These are phyloP conservation scores for Epirrhoe alternata DNA, from an alignment of 2,888 invertebrate genomes.

Conservation along the genomic window DNA sequence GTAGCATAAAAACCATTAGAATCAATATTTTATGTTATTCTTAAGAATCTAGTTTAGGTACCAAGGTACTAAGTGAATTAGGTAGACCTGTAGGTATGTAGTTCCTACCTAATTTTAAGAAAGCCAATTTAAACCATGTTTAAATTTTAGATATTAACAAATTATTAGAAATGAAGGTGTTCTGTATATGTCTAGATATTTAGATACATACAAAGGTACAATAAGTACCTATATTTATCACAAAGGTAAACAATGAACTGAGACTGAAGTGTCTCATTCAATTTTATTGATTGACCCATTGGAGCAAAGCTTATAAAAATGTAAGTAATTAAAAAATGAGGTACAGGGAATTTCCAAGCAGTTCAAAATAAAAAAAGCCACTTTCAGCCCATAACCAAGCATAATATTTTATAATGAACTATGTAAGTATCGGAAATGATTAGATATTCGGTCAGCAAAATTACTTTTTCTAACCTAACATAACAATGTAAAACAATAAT, in stretches of 20 bases:
- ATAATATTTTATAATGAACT: conserved; percentile 54
- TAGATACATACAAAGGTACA: no score
- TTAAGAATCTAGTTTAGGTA: no score
- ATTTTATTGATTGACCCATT: conserved; percentile 54
- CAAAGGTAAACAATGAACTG: neutral
- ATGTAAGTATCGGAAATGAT: conserved; percentile 54
- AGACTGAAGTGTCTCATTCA: conserved; percentile 6
- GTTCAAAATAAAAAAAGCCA: conserved; percentile 75
- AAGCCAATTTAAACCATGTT: no score
- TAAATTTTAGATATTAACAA: neutral
- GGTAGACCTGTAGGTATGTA: no score
- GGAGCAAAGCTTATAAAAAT: conserved; percentile 49
- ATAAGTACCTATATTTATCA: no score
- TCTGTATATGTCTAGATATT: no score
- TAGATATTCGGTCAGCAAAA: conserved; percentile 71
- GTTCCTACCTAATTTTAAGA: neutral
- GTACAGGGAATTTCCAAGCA: conserved; percentile 51
- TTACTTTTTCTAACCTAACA: conserved; percentile 80
- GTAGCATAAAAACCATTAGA: no score
- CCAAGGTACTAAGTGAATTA: no score
- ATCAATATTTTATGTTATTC: no score
- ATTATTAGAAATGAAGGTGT: neutral
- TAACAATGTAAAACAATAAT: conserved; percentile 52
- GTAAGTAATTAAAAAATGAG: conserved; percentile 32
- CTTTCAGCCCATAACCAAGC: conserved; percentile 78